Evolutionary conservation across 2,888 invertebrate genomes (phyloP).

Genomic region (Epinotia brunnichana): DNA sequence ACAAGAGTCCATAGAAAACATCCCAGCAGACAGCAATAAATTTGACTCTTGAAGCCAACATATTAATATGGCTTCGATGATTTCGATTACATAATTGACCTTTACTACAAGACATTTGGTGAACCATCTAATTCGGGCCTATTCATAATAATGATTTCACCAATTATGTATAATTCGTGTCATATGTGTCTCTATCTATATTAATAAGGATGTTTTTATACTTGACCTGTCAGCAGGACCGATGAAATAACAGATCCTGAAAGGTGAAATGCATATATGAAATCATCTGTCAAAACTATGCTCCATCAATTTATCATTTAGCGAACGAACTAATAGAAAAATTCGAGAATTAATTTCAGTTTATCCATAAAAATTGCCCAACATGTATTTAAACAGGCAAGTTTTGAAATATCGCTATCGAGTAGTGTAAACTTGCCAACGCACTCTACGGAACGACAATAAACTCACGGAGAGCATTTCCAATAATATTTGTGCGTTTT

Average conservation of each 20-base stretch:
- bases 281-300: not conserved
- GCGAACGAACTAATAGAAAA: not conserved
- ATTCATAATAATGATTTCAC: too few relatives aligned
- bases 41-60: too few relatives aligned
- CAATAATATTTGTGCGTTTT: constrained; percentile 11
- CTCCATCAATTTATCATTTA: not conserved
- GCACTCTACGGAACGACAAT: not conserved
- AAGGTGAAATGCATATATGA: not conserved
- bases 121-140: too few relatives aligned
- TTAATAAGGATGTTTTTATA: too few relatives aligned
- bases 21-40: too few relatives aligned
- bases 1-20: too few relatives aligned
- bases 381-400: not conserved
- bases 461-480: not conserved
- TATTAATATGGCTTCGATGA: too few relatives aligned
- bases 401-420: not conserved
- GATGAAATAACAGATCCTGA: not conserved
- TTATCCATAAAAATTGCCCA: not conserved
- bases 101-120: too few relatives aligned
- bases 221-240: too few relatives aligned
- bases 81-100: too few relatives aligned
- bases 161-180: too few relatives aligned
- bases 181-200: too few relatives aligned
- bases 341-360: not conserved
- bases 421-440: not conserved